These are phyloP conservation scores for Colletes latitarsis DNA, from an alignment of 1,140 invertebrate species.

Conservation along the genomic window DNA sequence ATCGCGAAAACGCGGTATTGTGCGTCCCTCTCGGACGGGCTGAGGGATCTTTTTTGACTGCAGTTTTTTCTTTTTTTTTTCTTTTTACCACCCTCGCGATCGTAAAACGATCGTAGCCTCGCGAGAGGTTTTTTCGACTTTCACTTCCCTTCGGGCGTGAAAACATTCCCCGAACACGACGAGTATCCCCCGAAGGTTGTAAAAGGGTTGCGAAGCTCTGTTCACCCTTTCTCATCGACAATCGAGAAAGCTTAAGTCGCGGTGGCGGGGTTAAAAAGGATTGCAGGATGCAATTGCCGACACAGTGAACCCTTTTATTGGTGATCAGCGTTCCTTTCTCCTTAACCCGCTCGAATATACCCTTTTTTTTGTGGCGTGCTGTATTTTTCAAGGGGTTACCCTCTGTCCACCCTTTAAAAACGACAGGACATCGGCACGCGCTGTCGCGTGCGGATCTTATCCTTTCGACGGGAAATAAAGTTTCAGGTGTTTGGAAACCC, in stretches of 20 bases:
- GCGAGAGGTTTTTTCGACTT: constrained; percentile 63
- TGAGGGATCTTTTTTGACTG: constrained; percentile 49
- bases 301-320: constrained; percentile 76
- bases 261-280: constrained; percentile 75
- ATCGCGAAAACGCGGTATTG: constrained; percentile 53
- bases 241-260: constrained; percentile 55
- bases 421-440: constrained; percentile 68
- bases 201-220: constrained; percentile 73
- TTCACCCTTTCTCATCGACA: constrained; percentile 67
- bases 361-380: constrained; percentile 68
- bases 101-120: constrained; percentile 66
- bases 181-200: constrained; percentile 29
- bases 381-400: constrained; percentile 74
- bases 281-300: constrained; percentile 66
- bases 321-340: constrained; percentile 76
- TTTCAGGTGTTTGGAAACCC: background rate
- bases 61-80: constrained; percentile 48
- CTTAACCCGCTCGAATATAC: constrained; percentile 74
- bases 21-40: constrained; percentile 72
- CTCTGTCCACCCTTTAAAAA: constrained; percentile 45
- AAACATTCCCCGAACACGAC: constrained; percentile 2
- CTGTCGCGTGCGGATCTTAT: constrained; percentile 61
- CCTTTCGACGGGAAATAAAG: background rate
- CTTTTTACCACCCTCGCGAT: constrained; percentile 31
- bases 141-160: constrained; percentile 9